Evolutionary conservation across 2,888 invertebrate genomes (phyloP), one percentile per base, ranked within the genome.

Genomic region (Ophonus ardosiacus): DNA sequence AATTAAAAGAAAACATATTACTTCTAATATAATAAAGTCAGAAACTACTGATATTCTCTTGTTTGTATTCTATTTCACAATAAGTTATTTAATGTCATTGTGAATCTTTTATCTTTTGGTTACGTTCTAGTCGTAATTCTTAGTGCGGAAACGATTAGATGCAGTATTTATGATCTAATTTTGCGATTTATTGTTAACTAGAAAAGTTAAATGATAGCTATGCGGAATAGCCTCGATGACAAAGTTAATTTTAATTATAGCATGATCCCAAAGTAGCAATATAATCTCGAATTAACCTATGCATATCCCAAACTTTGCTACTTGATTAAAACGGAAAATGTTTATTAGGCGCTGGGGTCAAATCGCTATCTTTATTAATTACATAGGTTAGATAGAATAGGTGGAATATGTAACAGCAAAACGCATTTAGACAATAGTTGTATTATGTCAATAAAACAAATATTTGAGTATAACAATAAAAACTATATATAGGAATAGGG

Each of bases 251-350:
- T 43, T 74, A 43, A 74, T 74, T 74, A 74, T 74, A 43, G 6
- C 43, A n/a, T 17, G 43, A 74, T 74, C 71, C 71, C 71, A 74
- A 40, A 74, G 71, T 74, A 43, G 71, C 43, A 31, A 40, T 74
- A 74, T 74, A 51, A 74, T 43, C 71, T 18, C 17, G 43, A 74
- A 74, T 74, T 74, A 74, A 74, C 71, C 71, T 74, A 74, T 74
- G 71, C 17, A 74, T 74, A 40, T 74, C 71, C 68, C n/a, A 74
- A 74, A 43, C 71, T 74, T 74, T 74, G 43, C 18, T 18, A 43
- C 71, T 74, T 74, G 43, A 74, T 74, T 74, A 74, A 74, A 74
- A 74, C 43, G 43, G 71, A 74, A 74, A 74, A 74, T 74, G 71
- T 74, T 74, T 40, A 43, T 74, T 74, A 18, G 71, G 10, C 71